Evolutionary conservation across 2,113 vertebrate genomes (phyloP).

Genomic region (Gila orcuttii): DNA sequence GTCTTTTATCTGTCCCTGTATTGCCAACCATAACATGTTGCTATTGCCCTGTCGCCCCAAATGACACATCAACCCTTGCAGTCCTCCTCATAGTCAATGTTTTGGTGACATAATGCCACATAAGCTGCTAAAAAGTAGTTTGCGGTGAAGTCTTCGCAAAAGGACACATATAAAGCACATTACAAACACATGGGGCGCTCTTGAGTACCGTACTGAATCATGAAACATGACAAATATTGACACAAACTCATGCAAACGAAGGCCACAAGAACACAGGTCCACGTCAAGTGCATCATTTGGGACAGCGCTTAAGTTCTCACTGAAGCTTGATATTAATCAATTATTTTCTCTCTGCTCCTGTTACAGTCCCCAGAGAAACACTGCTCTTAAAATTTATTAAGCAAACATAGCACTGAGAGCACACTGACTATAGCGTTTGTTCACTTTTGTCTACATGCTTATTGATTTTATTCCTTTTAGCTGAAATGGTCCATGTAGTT

Average conservation of each 20-base stretch:
- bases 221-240: neutral
- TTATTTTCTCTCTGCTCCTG: neutral
- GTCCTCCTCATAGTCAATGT: neutral
- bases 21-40: neutral
- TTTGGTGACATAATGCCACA: neutral
- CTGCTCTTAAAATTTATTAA: neutral
- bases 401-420: neutral
- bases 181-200: too few species aligned
- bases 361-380: neutral
- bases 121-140: neutral
- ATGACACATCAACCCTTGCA: neutral
- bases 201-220: too few species aligned
- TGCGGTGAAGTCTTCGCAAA: neutral
- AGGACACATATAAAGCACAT: neutral
- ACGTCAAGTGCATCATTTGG: neutral
- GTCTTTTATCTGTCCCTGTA: neutral
- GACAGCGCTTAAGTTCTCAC: neutral
- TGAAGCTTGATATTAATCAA: neutral
- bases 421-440: neutral
- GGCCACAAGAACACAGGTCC: neutral
- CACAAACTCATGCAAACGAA: neutral
- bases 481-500: neutral
- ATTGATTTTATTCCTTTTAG: neutral
- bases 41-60: neutral
- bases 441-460: neutral